A percentile compares a stretch with the other conserved stretches of the same genome.
Evolutionary conservation across 2,113 vertebrate species (phyloP).

Genomic region (Tenrec ecaudatus): DNA sequence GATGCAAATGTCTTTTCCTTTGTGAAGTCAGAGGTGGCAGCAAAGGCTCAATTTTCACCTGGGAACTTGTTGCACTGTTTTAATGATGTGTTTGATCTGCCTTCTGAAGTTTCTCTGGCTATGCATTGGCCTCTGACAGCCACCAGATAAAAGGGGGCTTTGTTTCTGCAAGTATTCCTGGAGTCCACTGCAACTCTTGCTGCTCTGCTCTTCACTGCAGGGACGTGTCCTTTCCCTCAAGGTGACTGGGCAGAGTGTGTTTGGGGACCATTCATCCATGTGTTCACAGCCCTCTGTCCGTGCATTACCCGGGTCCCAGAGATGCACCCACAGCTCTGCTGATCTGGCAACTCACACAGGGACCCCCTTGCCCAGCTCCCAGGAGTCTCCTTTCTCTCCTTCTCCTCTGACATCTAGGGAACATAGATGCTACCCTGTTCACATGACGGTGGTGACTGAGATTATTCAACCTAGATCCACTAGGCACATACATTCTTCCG

Average conservation of each 20-base stretch:
- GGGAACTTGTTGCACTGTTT: neutral
- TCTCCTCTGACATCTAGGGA: neutral
- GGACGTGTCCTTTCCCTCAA: conserved; percentile 9
- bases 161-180: neutral
- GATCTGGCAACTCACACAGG: neutral
- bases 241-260: neutral
- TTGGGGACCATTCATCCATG: neutral
- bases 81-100: neutral
- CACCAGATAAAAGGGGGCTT: neutral
- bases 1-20: neutral
- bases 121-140: neutral
- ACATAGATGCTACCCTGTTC: neutral
- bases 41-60: conserved; percentile 36
- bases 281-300: neutral
- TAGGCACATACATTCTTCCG: neutral
- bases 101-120: neutral
- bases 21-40: accelerated
- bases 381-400: neutral
- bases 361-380: neutral
- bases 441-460: neutral
- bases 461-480: too few species aligned
- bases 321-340: neutral
- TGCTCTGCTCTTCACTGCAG: neutral
- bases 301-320: neutral
- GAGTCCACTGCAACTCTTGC: neutral